Evolutionary conservation across 2,888 invertebrate genomes (phyloP), one percentile per base, ranked within the genome.

Genomic region (Acanthosepion pharaonis): DNA sequence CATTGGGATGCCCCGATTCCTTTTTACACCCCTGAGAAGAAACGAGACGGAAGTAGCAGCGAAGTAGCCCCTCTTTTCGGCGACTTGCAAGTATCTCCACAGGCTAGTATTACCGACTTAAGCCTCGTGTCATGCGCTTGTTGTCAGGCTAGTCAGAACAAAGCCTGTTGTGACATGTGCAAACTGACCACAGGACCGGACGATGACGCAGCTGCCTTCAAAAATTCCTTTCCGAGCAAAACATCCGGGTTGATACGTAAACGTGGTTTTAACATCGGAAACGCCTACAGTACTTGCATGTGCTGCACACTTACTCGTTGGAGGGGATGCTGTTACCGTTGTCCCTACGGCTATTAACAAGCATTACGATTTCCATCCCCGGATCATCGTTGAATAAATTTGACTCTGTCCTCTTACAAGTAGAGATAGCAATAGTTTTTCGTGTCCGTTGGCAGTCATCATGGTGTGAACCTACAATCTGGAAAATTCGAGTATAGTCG

Each of bases 361-460:
- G 23, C 23, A 6, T 59, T 59, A 59, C 23, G n/a, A 78, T 78
- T n/a, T 8, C 2, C 28, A 78, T 8, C 11, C 78, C 2, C n/a
- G 78, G 15, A 15, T 23, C 78, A 64, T 23, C 25, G 64, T 33
- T 33, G 9, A 0, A 18, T 55, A 78, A 78, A n/a, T 18, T 3
- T 78, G 2, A 42, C 9, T 78, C n/a, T 78, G n/a, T 78, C 11
- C n/a, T 33, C n/a, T 78, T n/a, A 15, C n/a, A 15, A 15, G 15
- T 78, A 78, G n/a, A 78, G 78, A n/a, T 78, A 78, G 78, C 78
- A 78, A 78, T 78, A 78, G n/a, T 15, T 78, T 78, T 78, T 78
- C 11, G n/a, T 78, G 15, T n/a, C 78, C n/a, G 33, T 78, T 78
- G 78, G 15, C 78, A 23, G 78, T 11, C 64, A 64, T 64, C 64